Base-by-base conservation (phyloP, 2,888 invertebrate species). In the Agriopis aurantiaria region DNA sequence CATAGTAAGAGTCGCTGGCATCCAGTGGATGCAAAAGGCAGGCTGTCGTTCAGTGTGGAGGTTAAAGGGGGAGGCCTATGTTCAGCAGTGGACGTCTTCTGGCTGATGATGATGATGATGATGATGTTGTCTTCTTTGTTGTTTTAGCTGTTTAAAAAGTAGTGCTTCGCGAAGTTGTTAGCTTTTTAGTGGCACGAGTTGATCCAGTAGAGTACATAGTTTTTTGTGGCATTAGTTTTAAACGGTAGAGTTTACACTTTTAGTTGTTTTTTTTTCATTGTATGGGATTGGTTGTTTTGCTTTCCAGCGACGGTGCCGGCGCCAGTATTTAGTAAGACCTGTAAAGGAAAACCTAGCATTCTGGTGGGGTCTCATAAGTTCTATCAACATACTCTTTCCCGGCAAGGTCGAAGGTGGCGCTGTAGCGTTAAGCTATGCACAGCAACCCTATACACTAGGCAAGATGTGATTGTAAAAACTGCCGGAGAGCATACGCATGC, bases 301-400 rank as follows among this genome's bases (percentile, higher is more conserved):
- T 67, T 76, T 77, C 14, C 80, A 81, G 65, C 23, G 23, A 23
- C 17, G 17, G 17, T 23, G 40, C 7, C 45, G 11, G 80, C 55
- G 56, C 85, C 88, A 5, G 83, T 86, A 11, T 88, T 86, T 40
- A 81, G 84, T 8, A 75, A 56, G 41, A 80, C 76, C 23, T 75
- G 78, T 3, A 56, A 6, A 0, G 87, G 87, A 0, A 82, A 59
- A 0, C 82, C 80, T 0, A 73, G 77, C 3, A 86, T 88, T 33
- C 33, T 85, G 45, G 83, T 88, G 3, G 87, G 88, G 0, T 73
- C 74, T 7, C 74, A 84, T 71, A 84, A 77, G 68, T 88, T 88
- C 58, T 78, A 76, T 58, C 6, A 2, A 7, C 1, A 53, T 0
- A 14, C 6, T 65, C 0, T 0, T 7, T 33, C 23, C 0, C 11